Conservation (phyloP, 53 echinoderm and acorn worm genomes). For the Holothuria leucospilota region DNA sequence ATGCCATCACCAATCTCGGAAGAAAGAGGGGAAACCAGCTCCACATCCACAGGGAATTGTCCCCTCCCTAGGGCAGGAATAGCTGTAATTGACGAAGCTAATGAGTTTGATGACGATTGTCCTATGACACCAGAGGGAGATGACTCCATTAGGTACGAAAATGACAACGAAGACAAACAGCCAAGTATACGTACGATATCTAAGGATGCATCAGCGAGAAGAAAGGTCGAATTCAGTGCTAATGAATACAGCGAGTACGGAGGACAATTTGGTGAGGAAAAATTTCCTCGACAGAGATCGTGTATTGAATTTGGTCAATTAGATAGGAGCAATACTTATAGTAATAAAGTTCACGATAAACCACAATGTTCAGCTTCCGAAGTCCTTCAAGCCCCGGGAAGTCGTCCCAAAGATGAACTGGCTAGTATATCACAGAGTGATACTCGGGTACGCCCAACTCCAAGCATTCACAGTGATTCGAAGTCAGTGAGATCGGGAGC, state of each 20-base stretch:
- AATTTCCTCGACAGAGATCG: slow-evolving; percentile 76
- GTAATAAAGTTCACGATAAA: slow-evolving; percentile 8
- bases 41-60: slow-evolving; percentile 10
- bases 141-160: slow-evolving; percentile 43
- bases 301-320: slow-evolving; percentile 91
- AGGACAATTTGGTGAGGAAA: slow-evolving; percentile 31
- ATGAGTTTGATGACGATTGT: slow-evolving; percentile 41
- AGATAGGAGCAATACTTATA: slow-evolving; percentile 59
- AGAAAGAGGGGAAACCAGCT: slow-evolving; percentile 39
- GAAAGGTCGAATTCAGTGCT: slow-evolving; percentile 49
- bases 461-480: slow-evolving; percentile 15
- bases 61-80: slow-evolving; percentile 38
- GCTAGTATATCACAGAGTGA: slow-evolving; percentile 47
- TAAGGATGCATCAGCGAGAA: slow-evolving; percentile 52
- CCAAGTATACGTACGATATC: slow-evolving; percentile 51
- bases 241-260: slow-evolving; percentile 54
- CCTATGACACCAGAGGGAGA: slow-evolving; percentile 40
- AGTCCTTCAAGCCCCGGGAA: background rate
- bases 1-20: slow-evolving; percentile 59
- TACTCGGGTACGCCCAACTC: background rate
- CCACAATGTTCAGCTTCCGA: slow-evolving; percentile 37
- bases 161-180: slow-evolving; percentile 39
- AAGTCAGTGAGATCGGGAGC: slow-evolving; percentile 24
- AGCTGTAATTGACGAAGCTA: slow-evolving; percentile 42
- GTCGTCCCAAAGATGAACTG: background rate